Conservation (phyloP, 2,797 vertebrate genomes). For the Zalophus californianus region DNA sequence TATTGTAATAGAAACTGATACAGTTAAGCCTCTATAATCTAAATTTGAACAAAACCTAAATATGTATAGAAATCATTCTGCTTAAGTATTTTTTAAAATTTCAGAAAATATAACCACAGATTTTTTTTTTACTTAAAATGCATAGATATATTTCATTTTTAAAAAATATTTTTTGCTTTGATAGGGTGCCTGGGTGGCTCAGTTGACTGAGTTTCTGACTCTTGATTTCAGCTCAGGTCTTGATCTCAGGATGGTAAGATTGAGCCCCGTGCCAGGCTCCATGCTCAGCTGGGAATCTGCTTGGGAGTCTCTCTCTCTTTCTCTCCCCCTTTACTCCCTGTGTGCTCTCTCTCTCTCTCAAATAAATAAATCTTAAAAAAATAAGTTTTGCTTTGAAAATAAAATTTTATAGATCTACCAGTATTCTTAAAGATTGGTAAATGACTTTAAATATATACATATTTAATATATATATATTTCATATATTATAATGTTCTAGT, state of each 20-base stretch:
- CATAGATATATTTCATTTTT: background rate
- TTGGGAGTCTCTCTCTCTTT: background rate
- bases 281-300: background rate
- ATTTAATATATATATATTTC: too few species aligned
- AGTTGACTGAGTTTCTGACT: background rate
- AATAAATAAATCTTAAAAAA: background rate
- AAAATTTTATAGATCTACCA: background rate
- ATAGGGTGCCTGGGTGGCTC: background rate
- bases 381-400: background rate
- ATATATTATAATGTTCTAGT: background rate
- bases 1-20: background rate
- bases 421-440: background rate
- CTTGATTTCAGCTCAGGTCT: background rate
- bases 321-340: background rate
- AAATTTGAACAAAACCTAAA: background rate
- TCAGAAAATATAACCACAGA: background rate
- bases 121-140: background rate
- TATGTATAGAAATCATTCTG: background rate
- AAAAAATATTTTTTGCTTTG: background rate
- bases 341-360: background rate
- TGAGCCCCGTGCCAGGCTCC: background rate
- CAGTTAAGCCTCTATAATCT: background rate
- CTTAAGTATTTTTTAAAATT: background rate
- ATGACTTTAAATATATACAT: background rate
- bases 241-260: background rate